Conservation (phyloP, 2,113 vertebrate genomes). For the Cyprinus carpio region DNA sequence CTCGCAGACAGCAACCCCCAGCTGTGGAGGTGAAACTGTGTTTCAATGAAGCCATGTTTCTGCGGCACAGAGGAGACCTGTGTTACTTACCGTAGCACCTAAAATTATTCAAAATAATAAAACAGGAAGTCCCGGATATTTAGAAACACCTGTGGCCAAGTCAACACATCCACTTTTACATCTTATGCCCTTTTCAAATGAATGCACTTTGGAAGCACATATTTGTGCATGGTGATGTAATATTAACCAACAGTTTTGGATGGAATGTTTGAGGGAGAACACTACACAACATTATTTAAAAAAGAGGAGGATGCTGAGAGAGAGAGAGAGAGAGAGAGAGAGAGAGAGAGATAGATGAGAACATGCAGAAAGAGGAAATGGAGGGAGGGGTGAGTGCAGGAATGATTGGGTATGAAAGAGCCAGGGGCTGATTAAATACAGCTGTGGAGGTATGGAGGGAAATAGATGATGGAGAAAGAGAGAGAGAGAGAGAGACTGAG, state of each 20-base stretch:
- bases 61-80: constrained; percentile 8
- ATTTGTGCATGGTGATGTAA: constrained; percentile 19
- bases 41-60: not conserved
- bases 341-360: constrained; percentile 41
- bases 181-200: not conserved
- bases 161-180: not conserved
- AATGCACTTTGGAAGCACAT: not conserved
- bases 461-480: not conserved
- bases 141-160: constrained; percentile 16
- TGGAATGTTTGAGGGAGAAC: constrained; percentile 49
- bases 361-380: constrained; percentile 46
- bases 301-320: constrained; percentile 57
- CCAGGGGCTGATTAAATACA: constrained; percentile 51
- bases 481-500: not conserved
- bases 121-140: constrained; percentile 15
- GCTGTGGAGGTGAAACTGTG: not conserved
- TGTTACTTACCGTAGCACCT: not conserved
- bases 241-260: constrained; percentile 33
- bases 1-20: not conserved
- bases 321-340: constrained; percentile 8
- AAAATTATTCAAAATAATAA: constrained; percentile 1
- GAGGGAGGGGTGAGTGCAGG: constrained; percentile 36
- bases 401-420: constrained; percentile 47
- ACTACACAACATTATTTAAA: constrained; percentile 59
- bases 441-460: constrained; percentile 45